phyloP scores from a whole-genome alignment of 2,113 vertebrate species.

The Anguilla japonica region DNA sequence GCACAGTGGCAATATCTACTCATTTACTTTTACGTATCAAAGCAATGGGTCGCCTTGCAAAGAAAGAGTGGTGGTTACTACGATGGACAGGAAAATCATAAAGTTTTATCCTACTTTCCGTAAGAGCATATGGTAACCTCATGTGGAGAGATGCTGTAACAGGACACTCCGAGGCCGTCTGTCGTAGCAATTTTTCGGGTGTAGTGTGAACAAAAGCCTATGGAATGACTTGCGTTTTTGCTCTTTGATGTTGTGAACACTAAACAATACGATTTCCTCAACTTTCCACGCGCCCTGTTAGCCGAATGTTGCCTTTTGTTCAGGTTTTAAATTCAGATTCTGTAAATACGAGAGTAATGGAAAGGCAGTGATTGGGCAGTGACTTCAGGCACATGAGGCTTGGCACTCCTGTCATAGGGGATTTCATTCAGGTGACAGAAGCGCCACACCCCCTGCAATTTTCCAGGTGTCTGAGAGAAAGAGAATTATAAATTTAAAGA shows the following conservation, averaged over 20 bases:
- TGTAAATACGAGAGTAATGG: neutral
- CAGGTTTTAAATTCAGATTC: neutral
- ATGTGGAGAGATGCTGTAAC: neutral
- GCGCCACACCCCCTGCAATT: neutral
- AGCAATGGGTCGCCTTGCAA: neutral
- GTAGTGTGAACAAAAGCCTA: neutral
- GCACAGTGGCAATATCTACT: neutral
- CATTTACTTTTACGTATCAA: neutral
- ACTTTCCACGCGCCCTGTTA: neutral
- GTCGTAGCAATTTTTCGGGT: neutral
- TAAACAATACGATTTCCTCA: neutral
- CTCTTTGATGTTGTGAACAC: neutral
- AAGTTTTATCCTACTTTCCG: slow-evolving; percentile 2
- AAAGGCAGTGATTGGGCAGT: neutral
- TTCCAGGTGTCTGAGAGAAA: neutral
- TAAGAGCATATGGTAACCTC: slow-evolving; percentile 2
- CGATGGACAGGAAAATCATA: neutral
- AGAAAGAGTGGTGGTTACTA: neutral
- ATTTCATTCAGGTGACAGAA: neutral
- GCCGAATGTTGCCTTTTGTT: neutral
- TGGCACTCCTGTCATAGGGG: neutral
- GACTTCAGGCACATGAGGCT: neutral
- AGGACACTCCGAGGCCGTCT: neutral
- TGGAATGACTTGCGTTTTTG: slow-evolving; percentile 6
- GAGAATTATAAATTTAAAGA: neutral